Base-by-base conservation (phyloP, 1,140 invertebrate species). In the Pomacea maculata region DNA sequence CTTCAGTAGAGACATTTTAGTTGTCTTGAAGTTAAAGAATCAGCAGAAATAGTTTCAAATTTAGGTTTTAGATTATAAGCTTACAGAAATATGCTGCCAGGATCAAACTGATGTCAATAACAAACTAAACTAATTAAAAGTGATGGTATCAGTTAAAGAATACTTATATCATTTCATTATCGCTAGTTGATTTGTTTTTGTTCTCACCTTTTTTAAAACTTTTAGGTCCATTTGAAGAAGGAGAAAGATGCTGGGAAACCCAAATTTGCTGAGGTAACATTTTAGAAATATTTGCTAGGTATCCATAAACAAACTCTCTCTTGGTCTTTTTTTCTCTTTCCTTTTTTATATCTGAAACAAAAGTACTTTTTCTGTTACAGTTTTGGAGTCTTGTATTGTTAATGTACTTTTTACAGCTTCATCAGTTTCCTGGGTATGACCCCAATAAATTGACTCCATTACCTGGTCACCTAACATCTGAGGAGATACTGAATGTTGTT, bases 351-450 rank as follows among this genome's bases (percentile, higher is more conserved):
- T 17, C 57, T 61, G 57, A 11, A 61, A 17, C 57, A 17, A 61
- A 61, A 61, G 11, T 14, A 61, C 57, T 17, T 14, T 61, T 11
- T 61, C 57, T 14, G 3, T 17, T 61, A 45, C 34, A 61, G 57
- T 17, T 61, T 61, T 17, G 15, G 57, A 61, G 15, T 17, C 11
- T 61, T 61, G 11, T 61, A 61, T 8, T 61, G 9, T 61, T 61
- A 61, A 61, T 61, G 57, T 61, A 61, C 34, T 45, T 61, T 61
- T 61, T 14, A 61, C 80, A 91, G 89, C 80, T 90, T 11, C 86
- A 88, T 73, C 88, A 90, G 71, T 91, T 86, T 80, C 89, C 89
- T 74, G 89, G 89, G 14, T 91, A 86, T 87, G 88, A 91, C 68
- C 73, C 83, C 11, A 83, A 73, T 67, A 88, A 90, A 72, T 52